Evolutionary conservation across 2,888 invertebrate genomes (phyloP), one percentile per base, ranked within the genome.

Genomic region (Pogonocherus hispidulus): DNA sequence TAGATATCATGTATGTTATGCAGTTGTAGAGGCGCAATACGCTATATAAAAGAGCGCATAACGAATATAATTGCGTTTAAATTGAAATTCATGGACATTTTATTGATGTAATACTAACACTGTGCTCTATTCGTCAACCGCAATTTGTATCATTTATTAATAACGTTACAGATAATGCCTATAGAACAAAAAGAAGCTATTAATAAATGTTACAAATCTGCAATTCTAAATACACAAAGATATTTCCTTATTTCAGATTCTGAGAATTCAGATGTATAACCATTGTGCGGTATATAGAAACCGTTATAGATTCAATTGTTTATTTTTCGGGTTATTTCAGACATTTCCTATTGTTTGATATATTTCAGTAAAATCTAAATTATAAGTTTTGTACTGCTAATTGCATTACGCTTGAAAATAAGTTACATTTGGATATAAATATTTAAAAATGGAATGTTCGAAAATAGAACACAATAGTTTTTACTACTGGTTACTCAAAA

Each of bases 31-130:
- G n/a, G n/a, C n/a, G n/a, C n/a, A n/a, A n/a, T n/a, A n/a, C n/a
- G 2, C 23, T 2, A 6, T 51, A 22, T 18, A 16, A 49, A 19
- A 47, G 3, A 49, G n/a, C 14, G 23, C 49, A 51, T 23, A 23
- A 51, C 2, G 16, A 23, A 22, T 22, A 23, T 23, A 46, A 46
- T 8, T 22, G 32, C 4, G 6, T 51, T 23, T 51, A 51, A 56
- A 41, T 56, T 56, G 41, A 56, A 41, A 56, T 9, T 56, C 56
- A 56, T 41, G 56, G 56, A 56, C 56, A 19, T 41, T 56, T 56
- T 56, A 56, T 56, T 56, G 56, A 19, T 41, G 22, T 41, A 56
- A 41, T 20, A 18, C 22, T 41, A 41, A 55, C 20, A 37, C 16
- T 56, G 41, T 56, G 11, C 9, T n/a, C n/a, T n/a, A n/a, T n/a